phyloP scores from a whole-genome alignment of 1,140 invertebrate species.

The Goniozus legneri region DNA sequence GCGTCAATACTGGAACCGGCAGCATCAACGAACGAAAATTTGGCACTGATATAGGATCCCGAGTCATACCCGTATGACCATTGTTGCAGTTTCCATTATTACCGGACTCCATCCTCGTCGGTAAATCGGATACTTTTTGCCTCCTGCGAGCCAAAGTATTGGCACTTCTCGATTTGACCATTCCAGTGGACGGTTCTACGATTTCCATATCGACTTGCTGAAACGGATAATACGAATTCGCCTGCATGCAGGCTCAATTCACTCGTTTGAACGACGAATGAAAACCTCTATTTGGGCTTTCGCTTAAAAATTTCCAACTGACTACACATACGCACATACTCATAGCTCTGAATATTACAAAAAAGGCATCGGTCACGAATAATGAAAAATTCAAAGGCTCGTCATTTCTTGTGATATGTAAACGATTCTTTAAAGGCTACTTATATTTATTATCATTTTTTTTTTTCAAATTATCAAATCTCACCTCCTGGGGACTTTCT shows the following conservation, averaged over 20 bases:
- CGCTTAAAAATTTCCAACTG: too few relatives aligned
- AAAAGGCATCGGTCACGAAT: too few relatives aligned
- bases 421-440: too few relatives aligned
- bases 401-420: too few relatives aligned
- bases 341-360: too few relatives aligned
- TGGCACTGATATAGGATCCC: conserved; percentile 73
- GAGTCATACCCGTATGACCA: conserved; percentile 52
- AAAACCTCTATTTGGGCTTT: too few relatives aligned
- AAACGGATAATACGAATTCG: conserved; percentile 52
- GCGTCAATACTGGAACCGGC: conserved; percentile 65
- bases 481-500: conserved; percentile 59
- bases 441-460: too few relatives aligned
- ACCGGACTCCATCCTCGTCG: conserved; percentile 13
- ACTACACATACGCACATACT: too few relatives aligned
- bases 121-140: conserved; percentile 33
- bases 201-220: conserved; percentile 51
- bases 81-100: conserved; percentile 25
- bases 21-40: conserved; percentile 66
- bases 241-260: conserved; percentile 38
- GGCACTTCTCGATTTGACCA: conserved; percentile 51
- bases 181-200: conserved; percentile 46
- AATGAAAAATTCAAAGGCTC: too few relatives aligned
- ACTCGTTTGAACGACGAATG: conserved; percentile 8
- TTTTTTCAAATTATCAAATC: background rate
- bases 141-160: conserved; percentile 44